Percentiles rank a stretch among this genome's conserved stretches.
phyloP scores from a whole-genome alignment of 1,140 invertebrate genomes.

The Drosophila aff. region DNA sequence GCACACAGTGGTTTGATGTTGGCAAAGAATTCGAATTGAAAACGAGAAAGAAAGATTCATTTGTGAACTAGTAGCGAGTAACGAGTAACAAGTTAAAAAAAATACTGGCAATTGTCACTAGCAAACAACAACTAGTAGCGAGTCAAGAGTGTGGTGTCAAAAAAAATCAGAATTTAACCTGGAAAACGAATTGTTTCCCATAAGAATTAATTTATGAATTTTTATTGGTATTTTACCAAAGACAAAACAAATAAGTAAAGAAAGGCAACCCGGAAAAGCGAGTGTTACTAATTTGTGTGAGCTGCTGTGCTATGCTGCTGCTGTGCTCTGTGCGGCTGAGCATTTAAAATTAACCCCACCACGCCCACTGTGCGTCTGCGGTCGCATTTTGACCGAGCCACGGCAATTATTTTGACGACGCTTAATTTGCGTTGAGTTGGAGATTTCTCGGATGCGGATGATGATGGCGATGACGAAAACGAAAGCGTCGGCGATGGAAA shows the following conservation, averaged over 20 bases:
- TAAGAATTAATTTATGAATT: background rate
- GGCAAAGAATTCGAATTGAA: background rate
- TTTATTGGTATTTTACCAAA: no score
- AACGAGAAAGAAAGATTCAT: background rate
- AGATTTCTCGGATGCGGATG: slow-evolving; percentile 67
- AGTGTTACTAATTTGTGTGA: slow-evolving; percentile 22
- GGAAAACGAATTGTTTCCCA: background rate
- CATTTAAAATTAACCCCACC: slow-evolving; percentile 28
- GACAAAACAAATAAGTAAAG: background rate
- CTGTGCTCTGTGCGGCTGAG: background rate
- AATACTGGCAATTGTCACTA: background rate
- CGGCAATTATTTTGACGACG: slow-evolving; percentile 82
- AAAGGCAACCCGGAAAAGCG: slow-evolving; percentile 14
- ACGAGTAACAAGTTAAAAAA: background rate
- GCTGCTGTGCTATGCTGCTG: background rate
- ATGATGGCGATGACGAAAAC: slow-evolving; percentile 27
- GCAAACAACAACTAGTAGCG: background rate
- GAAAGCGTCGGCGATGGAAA: slow-evolving; percentile 17
- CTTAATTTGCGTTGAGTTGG: slow-evolving; percentile 79
- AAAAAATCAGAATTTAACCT: background rate
- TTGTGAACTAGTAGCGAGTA: background rate
- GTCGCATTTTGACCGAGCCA: slow-evolving; percentile 66
- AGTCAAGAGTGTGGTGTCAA: background rate
- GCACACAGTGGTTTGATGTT: slow-evolving; percentile 41
- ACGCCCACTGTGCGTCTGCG: slow-evolving; percentile 52